Conservation (phyloP, 1,140 invertebrate species). For the Pogonognathellus flavescens region DNA sequence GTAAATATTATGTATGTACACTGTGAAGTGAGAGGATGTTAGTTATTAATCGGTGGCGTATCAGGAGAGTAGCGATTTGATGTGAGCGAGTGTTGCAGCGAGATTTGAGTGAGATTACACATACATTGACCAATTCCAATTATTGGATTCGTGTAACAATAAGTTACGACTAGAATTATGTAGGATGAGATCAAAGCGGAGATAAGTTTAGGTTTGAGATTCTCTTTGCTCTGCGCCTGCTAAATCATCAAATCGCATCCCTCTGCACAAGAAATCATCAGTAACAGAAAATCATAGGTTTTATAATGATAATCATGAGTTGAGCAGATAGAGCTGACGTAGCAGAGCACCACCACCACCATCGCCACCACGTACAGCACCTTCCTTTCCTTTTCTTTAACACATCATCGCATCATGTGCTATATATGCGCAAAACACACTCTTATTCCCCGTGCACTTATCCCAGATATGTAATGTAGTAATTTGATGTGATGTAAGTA, state of each 20-base stretch:
- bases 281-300: not conserved
- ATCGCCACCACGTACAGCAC: not conserved
- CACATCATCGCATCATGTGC: not conserved
- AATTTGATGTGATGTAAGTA: conserved; percentile 17
- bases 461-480: not conserved
- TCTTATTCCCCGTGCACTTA: not conserved
- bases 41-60: too few species aligned
- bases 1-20: not conserved
- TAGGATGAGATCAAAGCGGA: not conserved
- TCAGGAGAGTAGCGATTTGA: not conserved
- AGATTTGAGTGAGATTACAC: not conserved
- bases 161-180: not conserved
- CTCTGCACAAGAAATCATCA: not conserved
- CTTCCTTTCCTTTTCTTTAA: not conserved
- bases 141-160: conserved; percentile 3
- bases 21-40: too few species aligned
- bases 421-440: not conserved
- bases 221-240: not conserved
- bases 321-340: not conserved
- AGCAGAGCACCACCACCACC: too few species aligned
- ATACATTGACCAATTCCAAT: not conserved
- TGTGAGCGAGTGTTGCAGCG: not conserved
- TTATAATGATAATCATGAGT: not conserved
- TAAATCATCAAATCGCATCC: not conserved
- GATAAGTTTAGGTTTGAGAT: conserved; percentile 5